Base-by-base conservation (phyloP, 2,797 vertebrate species). In the Chiroxiphia lanceolata region DNA sequence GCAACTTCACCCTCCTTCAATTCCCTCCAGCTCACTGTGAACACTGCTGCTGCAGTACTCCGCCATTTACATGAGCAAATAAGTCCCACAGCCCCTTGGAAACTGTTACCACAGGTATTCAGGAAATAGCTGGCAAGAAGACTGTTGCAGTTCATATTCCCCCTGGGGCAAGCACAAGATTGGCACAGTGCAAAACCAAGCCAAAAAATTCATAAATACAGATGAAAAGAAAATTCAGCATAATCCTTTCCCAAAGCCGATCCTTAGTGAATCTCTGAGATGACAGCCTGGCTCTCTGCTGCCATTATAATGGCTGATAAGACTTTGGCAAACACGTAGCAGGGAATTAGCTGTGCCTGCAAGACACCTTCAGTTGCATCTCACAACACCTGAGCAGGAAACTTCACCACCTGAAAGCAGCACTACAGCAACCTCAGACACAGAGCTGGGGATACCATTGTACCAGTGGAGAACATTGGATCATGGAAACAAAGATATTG, bases 191-290 rank as follows among this genome's bases (percentile, higher is more conserved):
- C 44, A 64, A 85, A 95, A 69, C 68, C 51, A 57, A 93, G 78
- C 83, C 77, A 84, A 94, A 92, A 93, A 76, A 34, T 7, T 68
- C 60, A 87, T 93, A 92, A 94, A 90, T 84, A 50, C 48, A 87
- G 91, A 95, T 90, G 81, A 95, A 96, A 94, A 90, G 93, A 90
- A 93, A 94, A 96, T 61, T 95, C 86, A 92, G 57, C 61, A 75
- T 83, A 94, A 93, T 93, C 75, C 75, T 63, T 76, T 77, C 40
- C 90, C 81, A 84, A 89, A 90, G 83, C n/a, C 0, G 1, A 74
- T 89, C 38, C 48, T 71, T n/a, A 6, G 48, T 48, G 76, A 54
- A 47, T 54, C 64, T 50, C 13, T 15, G 31, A 53, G 90, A 74
- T 31, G 86, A 74, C 53, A 67, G n/a, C 70, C 68, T 57, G 59